These are phyloP conservation scores for Daboia siamensis DNA, from an alignment of 2,113 vertebrate species.

Conservation along the genomic window DNA sequence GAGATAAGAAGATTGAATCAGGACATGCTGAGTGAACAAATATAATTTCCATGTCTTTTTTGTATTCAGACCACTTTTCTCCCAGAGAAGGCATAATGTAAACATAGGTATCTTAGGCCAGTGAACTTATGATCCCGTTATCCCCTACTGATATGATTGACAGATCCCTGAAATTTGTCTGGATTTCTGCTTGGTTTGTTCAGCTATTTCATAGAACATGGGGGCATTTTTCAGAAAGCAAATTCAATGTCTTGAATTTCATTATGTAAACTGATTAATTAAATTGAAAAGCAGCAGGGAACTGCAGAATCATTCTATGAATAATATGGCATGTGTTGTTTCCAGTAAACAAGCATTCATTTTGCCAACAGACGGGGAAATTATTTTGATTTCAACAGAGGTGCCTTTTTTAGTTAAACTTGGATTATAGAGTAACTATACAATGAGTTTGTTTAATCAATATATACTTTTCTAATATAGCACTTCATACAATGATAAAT, in stretches of 20 bases:
- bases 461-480: neutral
- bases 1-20: neutral
- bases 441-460: neutral
- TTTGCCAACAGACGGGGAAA: slow-evolving; percentile 19
- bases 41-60: neutral
- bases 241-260: slow-evolving; percentile 29
- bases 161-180: neutral
- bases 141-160: neutral
- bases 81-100: neutral
- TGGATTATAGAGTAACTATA: neutral
- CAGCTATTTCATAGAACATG: neutral
- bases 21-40: neutral
- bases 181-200: neutral
- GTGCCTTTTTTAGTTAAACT: neutral
- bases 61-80: neutral
- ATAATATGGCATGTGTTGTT: slow-evolving; percentile 25
- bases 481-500: neutral
- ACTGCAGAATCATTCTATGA: slow-evolving; percentile 19
- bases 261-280: slow-evolving; percentile 35
- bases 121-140: neutral
- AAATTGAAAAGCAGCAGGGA: slow-evolving; percentile 36
- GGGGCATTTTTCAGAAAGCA: slow-evolving; percentile 13
- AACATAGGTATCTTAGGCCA: neutral
- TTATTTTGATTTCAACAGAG: too few species aligned
- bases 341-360: slow-evolving; percentile 26